A percentile compares a stretch with the other conserved stretches of the same genome.
phyloP scores from a whole-genome alignment of 92 coral and sea anemone genomes.

The Nematostella vectensis region DNA sequence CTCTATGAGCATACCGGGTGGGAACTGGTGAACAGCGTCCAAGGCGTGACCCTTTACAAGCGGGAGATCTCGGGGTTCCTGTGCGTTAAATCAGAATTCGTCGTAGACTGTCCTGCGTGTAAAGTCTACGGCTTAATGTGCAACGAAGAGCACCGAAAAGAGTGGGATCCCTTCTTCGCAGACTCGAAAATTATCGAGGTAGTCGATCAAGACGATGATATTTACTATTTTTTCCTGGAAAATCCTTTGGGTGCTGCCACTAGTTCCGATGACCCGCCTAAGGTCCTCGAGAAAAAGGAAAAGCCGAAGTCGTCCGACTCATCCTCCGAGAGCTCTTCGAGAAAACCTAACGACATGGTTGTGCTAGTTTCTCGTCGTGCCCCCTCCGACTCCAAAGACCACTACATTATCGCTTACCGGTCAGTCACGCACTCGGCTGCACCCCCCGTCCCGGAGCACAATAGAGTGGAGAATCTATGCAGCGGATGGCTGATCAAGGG shows the following conservation, averaged over 20 bases:
- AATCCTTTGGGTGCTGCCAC: not conserved
- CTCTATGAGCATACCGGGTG: slow-evolving; percentile 48
- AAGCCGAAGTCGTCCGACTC: slow-evolving; percentile 7
- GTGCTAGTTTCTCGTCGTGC: slow-evolving; percentile 62
- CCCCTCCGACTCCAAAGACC: slow-evolving; percentile 39
- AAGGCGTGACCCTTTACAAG: slow-evolving; percentile 31
- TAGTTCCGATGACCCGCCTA: too few relatives aligned
- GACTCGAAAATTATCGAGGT: slow-evolving; percentile 32
- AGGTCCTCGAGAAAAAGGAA: too few relatives aligned
- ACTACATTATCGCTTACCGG: slow-evolving; percentile 62
- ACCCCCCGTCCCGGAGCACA: slow-evolving; percentile 40
- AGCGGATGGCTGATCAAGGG: slow-evolving; percentile 55
- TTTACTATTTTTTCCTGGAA: slow-evolving; percentile 46
- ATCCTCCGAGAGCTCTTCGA: too few relatives aligned
- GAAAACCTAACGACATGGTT: slow-evolving; percentile 55
- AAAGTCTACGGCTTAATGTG: slow-evolving; percentile 31
- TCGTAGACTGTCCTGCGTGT: slow-evolving; percentile 25
- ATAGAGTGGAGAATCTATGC: slow-evolving; percentile 58
- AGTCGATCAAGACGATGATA: slow-evolving; percentile 56
- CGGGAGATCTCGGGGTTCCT: slow-evolving; percentile 41
- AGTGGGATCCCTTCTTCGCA: slow-evolving; percentile 59
- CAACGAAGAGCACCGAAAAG: slow-evolving; percentile 29
- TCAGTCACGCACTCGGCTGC: slow-evolving; percentile 34
- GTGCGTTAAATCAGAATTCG: slow-evolving; percentile 35
- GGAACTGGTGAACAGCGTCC: slow-evolving; percentile 32